Evolutionary conservation across 1,140 invertebrate genomes (phyloP), one percentile per base, ranked within the genome.

Genomic region (Epicauta chinensis): DNA sequence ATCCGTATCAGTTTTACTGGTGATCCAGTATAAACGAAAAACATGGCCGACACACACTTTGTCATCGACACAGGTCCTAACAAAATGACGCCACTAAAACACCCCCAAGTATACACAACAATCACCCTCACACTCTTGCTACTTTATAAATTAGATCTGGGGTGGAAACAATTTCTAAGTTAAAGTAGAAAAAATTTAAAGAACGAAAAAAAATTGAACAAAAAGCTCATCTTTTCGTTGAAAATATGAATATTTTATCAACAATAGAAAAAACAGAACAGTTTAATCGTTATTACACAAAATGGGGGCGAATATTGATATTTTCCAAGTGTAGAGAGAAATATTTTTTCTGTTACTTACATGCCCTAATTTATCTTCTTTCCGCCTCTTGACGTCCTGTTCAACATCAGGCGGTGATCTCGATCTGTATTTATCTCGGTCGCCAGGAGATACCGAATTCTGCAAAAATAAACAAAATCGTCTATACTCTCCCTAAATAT

Each of bases 401-500:
- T 83, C 81, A 38, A 67, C 65, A 55, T 80, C 67, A 17, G 77
- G 55, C 3, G 84, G 83, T 70, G 83, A 86, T 65, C 83, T 73
- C 41, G 84, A 81, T 66, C 88, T 77, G 68, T 89, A 90, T 68
- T 91, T 91, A 71, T 92, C 88, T 60, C 87, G 77, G 60, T 92
- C 89, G 34, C 82, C 86, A 1, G 89, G 89, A 6, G 89, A 92
- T 73, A 92, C 88, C 53, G 89, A 92, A 73, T 86, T 90, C 89
- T 92, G 80, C 14, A 55, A 61, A 80, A 82, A 63, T 75, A 73
- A 63, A 60, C 12, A 79, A 79, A 15, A 76, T 13, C 41, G 11
- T 15, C 11, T 12, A 30, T 45, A 45, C 16, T 6, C 35, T 35
- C 16, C 16, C 32, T 16, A 16, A 13, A 2, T 14, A 15, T 6